Percentiles rank a stretch among this genome's conserved stretches.
Evolutionary conservation across 1,140 invertebrate species (phyloP).

Genomic region (Dreissena polymorpha): DNA sequence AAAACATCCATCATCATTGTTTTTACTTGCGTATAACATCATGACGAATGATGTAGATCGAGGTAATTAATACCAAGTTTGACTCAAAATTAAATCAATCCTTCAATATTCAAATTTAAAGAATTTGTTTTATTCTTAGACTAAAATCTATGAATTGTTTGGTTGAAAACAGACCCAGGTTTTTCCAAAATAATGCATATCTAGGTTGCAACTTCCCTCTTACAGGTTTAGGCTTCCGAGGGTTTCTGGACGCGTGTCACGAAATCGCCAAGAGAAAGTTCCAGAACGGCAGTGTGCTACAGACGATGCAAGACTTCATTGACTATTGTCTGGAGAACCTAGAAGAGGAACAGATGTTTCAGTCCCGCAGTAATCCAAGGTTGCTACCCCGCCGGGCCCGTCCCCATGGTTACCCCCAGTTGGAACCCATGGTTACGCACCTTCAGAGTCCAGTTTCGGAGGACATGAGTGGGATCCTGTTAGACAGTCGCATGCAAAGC

Average conservation of each 20-base stretch:
- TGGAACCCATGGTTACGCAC: constrained; percentile 15
- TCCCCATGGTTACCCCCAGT: not conserved
- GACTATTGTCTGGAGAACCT: constrained; percentile 66
- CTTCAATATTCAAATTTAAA: too few relatives aligned
- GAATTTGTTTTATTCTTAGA: too few relatives aligned
- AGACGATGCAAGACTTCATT: constrained; percentile 64
- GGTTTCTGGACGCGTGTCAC: constrained; percentile 72
- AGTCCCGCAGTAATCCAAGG: constrained; percentile 19
- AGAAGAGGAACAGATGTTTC: constrained; percentile 27
- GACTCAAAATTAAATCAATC: too few relatives aligned
- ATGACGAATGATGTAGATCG: too few relatives aligned
- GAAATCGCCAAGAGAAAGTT: constrained; percentile 67
- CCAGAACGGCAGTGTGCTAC: constrained; percentile 25
- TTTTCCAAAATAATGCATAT: too few relatives aligned
- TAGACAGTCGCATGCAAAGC: constrained; percentile 1
- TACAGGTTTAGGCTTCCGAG: constrained; percentile 71
- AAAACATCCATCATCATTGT: too few relatives aligned
- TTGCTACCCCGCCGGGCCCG: constrained; percentile 20
- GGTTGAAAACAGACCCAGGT: too few relatives aligned
- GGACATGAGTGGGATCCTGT: not conserved
- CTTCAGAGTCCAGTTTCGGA: constrained; percentile 10
- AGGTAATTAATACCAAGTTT: too few relatives aligned
- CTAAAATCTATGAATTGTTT: too few relatives aligned
- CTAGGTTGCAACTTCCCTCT: too few relatives aligned
- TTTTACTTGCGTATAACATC: too few relatives aligned